Evolutionary conservation across 2,888 invertebrate species (phyloP), one percentile per base, ranked within the genome.

Genomic region (Lordiphosa fenestrarum): DNA sequence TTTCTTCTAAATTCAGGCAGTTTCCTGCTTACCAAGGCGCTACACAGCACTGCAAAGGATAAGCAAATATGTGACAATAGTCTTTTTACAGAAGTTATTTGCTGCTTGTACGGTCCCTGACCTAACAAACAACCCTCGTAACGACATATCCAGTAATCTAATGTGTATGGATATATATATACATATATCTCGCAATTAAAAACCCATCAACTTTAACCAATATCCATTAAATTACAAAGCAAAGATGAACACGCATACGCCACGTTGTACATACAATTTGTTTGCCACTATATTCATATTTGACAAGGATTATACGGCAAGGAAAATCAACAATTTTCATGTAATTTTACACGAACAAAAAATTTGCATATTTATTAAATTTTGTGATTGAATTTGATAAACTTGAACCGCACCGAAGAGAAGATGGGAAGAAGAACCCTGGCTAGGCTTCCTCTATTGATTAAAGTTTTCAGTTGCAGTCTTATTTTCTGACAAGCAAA

Each of bases 311-410:
- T 41, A 50, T 39, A 46, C 39, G 12, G 39, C 51, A 66, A 62
- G 55, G 53, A 54, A 80, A 76, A 66, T 70, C 59, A 65, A 66
- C 52, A 71, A 65, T 76, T 58, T 68, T 65, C 71, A 55, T 59
- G 66, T 73, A 71, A 70, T 75, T 75, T 60, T 54, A 63, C 63
- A 69, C 49, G 53, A 41, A 36, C 46, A 41, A 47, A 1, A 42
- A 83, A 77, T 77, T 77, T 84, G 74, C 77, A 84, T 84, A 71
- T 81, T 84, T 77, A 77, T 77, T 84, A 73, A 76, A 81, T 77
- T 84, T 66, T 62, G 46, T 60, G 77, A 81, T 81, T 77, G 71
- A 65, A 71, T 66, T 66, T 61, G 77, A 77, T 81, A 66, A 64
- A 40, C 55, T 58, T 36, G 53, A 44, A 59, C 50, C 13, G 39